Percentiles rank a stretch among this genome's conserved stretches.
These are phyloP conservation scores for Nothoprocta perdicaria DNA, from an alignment of 2,113 vertebrate genomes.

Conservation along the genomic window DNA sequence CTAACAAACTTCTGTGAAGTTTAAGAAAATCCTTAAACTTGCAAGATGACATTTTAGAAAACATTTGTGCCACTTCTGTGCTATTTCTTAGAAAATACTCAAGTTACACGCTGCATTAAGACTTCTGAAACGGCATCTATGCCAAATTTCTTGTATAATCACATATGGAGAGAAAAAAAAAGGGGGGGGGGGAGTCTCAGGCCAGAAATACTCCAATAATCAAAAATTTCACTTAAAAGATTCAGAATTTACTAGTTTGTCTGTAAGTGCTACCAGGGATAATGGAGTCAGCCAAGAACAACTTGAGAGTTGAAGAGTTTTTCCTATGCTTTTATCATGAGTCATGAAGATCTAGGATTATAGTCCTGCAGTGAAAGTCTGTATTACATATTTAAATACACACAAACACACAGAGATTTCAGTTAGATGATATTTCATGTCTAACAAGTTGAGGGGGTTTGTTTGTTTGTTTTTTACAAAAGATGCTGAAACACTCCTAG, in stretches of 20 bases:
- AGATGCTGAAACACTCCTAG: not conserved
- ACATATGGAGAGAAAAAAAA: not conserved
- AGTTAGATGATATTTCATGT: slow-evolving; percentile 26
- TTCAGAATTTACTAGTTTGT: not conserved
- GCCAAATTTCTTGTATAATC: not conserved
- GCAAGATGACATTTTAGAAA: not conserved
- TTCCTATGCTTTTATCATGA: slow-evolving; percentile 51
- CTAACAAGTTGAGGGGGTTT: not conserved
- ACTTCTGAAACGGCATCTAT: not conserved
- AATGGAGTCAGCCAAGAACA: slow-evolving; percentile 28
- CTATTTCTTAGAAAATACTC: not conserved
- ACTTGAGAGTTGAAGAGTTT: slow-evolving; percentile 32
- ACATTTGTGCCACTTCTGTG: not conserved
- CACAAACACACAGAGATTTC: not conserved
- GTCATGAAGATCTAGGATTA: slow-evolving; percentile 52
- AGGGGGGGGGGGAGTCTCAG: not conserved
- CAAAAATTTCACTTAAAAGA: not conserved
- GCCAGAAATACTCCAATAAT: not conserved
- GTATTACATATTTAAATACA: not conserved
- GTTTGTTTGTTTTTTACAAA: not conserved
- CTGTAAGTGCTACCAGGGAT: slow-evolving; percentile 32
- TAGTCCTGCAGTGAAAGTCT: not conserved
- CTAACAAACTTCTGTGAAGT: not conserved
- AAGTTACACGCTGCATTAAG: not conserved
- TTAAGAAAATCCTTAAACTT: not conserved